Conservation (phyloP, 2,797 vertebrate species). For the Dallia pectoralis region DNA sequence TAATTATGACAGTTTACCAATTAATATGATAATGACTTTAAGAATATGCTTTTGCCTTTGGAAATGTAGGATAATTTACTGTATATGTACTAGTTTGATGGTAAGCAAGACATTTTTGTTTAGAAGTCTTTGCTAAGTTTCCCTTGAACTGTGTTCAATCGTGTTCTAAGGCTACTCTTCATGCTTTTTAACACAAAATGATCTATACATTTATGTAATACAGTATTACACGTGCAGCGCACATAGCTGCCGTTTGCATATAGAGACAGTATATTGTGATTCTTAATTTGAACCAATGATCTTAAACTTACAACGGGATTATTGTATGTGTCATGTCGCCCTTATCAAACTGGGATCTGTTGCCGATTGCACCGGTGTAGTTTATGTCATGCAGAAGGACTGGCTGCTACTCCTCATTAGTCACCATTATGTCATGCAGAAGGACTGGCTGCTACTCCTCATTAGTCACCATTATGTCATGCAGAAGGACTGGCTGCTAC, state of each 20-base stretch:
- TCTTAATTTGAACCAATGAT: slow-evolving; percentile 62
- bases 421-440: slow-evolving; percentile 61
- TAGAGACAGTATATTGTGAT: slow-evolving; percentile 73
- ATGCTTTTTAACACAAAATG: slow-evolving; percentile 67
- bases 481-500: slow-evolving; percentile 68
- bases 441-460: slow-evolving; percentile 59
- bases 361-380: slow-evolving; percentile 65
- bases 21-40: slow-evolving; percentile 72
- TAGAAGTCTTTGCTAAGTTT: slow-evolving; percentile 72
- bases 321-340: slow-evolving; percentile 50
- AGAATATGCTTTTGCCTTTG: slow-evolving; percentile 66
- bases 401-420: slow-evolving; percentile 64
- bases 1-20: slow-evolving; percentile 72
- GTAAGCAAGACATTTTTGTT: slow-evolving; percentile 67
- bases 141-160: slow-evolving; percentile 73
- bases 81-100: slow-evolving; percentile 75
- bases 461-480: slow-evolving; percentile 55
- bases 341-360: slow-evolving; percentile 54
- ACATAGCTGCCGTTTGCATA: slow-evolving; percentile 74
- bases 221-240: slow-evolving; percentile 73
- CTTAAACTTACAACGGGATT: slow-evolving; percentile 34
- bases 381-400: slow-evolving; percentile 46
- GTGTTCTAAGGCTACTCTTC: slow-evolving; percentile 73
- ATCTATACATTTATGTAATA: slow-evolving; percentile 75
- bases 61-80: slow-evolving; percentile 63